Conservation (phyloP, 2,888 invertebrate species). For the Drosophila limbata region DNA sequence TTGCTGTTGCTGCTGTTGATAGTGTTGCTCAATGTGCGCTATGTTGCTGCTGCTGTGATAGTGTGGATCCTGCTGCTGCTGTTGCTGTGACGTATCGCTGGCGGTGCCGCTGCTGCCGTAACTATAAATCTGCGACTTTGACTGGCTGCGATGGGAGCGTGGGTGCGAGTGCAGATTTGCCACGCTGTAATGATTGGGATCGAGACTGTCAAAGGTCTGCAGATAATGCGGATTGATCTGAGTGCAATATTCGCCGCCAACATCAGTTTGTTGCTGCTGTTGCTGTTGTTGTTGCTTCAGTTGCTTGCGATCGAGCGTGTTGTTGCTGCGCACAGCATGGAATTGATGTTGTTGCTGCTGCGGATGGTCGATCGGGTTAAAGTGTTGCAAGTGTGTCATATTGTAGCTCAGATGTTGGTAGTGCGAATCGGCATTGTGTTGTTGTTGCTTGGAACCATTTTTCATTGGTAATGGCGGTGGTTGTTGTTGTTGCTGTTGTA, state of each 20-base stretch:
- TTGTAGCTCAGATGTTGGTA: constrained; percentile 72
- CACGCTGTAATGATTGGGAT: constrained; percentile 83
- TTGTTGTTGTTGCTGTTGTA: constrained; percentile 54
- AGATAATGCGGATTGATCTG: constrained; percentile 83
- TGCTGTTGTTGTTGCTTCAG: constrained; percentile 6
- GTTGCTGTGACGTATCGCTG: constrained; percentile 72
- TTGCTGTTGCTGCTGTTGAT: constrained; percentile 64
- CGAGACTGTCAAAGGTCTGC: constrained; percentile 83
- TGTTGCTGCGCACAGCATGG: constrained; percentile 59
- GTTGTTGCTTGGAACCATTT: constrained; percentile 60
- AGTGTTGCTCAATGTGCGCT: constrained; percentile 80
- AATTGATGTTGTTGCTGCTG: constrained; percentile 62
- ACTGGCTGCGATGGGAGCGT: constrained; percentile 81
- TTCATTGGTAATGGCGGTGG: constrained; percentile 53
- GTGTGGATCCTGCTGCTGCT: constrained; percentile 59
- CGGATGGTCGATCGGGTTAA: constrained; percentile 78
- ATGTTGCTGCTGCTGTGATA: constrained; percentile 75
- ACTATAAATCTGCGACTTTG: constrained; percentile 83
- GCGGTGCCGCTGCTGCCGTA: constrained; percentile 78
- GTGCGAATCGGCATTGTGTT: constrained; percentile 65
- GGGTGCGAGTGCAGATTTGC: constrained; percentile 62
- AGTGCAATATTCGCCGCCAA: constrained; percentile 75
- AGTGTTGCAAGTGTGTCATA: constrained; percentile 69
- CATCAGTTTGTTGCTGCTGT: constrained; percentile 28
- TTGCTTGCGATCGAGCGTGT: constrained; percentile 76